phyloP scores from a whole-genome alignment of 1,140 invertebrate genomes.

The Drosophila orena region DNA sequence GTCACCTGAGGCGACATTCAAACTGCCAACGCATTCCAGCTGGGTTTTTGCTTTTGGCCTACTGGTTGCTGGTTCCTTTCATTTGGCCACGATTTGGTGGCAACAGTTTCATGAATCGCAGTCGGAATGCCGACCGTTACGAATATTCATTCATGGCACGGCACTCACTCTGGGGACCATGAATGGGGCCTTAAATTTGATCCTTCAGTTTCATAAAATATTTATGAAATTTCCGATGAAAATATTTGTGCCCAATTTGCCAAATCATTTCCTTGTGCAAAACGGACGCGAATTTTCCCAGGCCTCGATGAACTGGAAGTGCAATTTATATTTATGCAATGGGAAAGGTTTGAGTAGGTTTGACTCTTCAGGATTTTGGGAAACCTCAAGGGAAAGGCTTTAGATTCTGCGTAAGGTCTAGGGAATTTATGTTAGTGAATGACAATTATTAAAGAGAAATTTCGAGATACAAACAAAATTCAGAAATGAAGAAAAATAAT shows the following conservation, averaged over 20 bases:
- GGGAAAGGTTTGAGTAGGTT: constrained; percentile 27
- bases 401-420: constrained; percentile 23
- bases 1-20: constrained; percentile 81
- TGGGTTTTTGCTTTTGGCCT: constrained; percentile 61
- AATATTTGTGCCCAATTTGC: constrained; percentile 62
- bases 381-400: constrained; percentile 18
- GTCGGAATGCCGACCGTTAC: constrained; percentile 32
- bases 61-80: constrained; percentile 25
- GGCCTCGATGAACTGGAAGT: constrained; percentile 4
- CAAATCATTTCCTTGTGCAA: constrained; percentile 73
- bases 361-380: background rate
- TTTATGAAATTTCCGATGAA: constrained; percentile 72
- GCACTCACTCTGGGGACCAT: constrained; percentile 44
- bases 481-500: too few relatives aligned
- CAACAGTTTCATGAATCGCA: constrained; percentile 40
- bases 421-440: background rate
- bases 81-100: constrained; percentile 38
- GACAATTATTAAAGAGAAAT: background rate
- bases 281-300: constrained; percentile 27
- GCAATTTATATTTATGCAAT: constrained; percentile 72
- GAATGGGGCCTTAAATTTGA: constrained; percentile 24
- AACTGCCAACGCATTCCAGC: constrained; percentile 57
- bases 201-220: constrained; percentile 49
- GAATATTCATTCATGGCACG: constrained; percentile 49
- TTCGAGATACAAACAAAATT: too few relatives aligned